Base-by-base conservation (phyloP, 2,888 invertebrate genomes). In the Colostygia pectinataria region DNA sequence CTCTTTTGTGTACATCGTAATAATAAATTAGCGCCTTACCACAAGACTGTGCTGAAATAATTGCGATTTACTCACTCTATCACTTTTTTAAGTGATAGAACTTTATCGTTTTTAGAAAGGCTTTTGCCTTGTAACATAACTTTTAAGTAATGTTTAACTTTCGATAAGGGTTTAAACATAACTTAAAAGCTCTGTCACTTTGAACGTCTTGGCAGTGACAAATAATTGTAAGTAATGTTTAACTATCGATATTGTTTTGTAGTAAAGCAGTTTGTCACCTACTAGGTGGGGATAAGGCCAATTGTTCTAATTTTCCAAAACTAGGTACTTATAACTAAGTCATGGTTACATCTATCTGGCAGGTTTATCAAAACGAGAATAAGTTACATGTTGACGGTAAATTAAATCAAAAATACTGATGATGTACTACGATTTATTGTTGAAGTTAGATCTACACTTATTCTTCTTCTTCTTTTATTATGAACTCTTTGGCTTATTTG, bases 1-100 rank as follows among this genome's bases (percentile, higher is more conserved):
- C 65, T 74, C 71, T 79, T 78, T 82, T 83, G 83, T 86, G 83
- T 84, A 83, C 76, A 73, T 73, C 65, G 71, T 65, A 61, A 25
- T 37, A 33, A 65, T 12, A 18, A 5, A 12, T 18, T 15, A 15
- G 15, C 4, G 15, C 44, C 32, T 36, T 32, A 40, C 24, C 18
- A 36, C 13, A 38, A 37, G 10, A 34, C 27, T 27, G 13, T n/a
- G 9, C 4, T 2, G 12, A 28, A 9, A 12, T 27, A 15, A 31
- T 13, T 9, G 4, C 4, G 4, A 28, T 7, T 34, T 34, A 14
- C n/a, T n/a, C n/a, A n/a, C n/a, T n/a, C n/a, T n/a, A n/a, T n/a
- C n/a, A n/a, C n/a, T n/a, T n/a, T n/a, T n/a, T n/a, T n/a, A n/a
- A n/a, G n/a, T n/a, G n/a, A n/a, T n/a, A n/a, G n/a, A n/a, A n/a